Conservation (phyloP, 2,888 invertebrate genomes). For the Boloria selene region DNA sequence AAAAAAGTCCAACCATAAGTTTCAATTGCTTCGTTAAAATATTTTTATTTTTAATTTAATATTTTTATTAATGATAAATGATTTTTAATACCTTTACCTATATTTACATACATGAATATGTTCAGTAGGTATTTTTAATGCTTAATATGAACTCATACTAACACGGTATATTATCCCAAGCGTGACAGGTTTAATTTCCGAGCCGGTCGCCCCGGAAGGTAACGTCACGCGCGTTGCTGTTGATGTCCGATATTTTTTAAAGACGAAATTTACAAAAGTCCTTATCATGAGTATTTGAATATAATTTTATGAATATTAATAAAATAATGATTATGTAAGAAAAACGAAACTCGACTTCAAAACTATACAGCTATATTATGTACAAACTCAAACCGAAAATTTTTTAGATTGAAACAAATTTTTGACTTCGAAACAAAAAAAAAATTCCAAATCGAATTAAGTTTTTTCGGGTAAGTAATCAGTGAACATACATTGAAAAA, state of each 20-base stretch:
- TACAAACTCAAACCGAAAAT: too few relatives aligned
- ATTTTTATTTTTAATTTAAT: too few relatives aligned
- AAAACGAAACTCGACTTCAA: too few relatives aligned
- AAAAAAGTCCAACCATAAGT: too few relatives aligned
- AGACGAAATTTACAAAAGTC: slow-evolving; percentile 4
- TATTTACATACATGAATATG: slow-evolving; percentile 1
- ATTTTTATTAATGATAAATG: neutral
- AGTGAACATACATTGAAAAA: too few relatives aligned
- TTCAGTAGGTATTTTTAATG: neutral
- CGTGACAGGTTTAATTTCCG: slow-evolving; percentile 68
- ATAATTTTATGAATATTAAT: neutral
- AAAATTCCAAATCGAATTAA: too few relatives aligned
- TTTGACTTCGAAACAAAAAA: too few relatives aligned
- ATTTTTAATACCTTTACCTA: neutral
- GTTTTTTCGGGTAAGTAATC: too few relatives aligned
- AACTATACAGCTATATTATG: too few relatives aligned
- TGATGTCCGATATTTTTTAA: slow-evolving; percentile 17
- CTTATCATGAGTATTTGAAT: neutral
- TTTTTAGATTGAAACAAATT: too few relatives aligned
- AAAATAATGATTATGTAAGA: too few relatives aligned
- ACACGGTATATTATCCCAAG: slow-evolving; percentile 19
- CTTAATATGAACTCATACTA: slow-evolving; percentile 1
- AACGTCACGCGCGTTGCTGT: slow-evolving; percentile 49
- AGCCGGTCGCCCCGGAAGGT: slow-evolving; percentile 50
- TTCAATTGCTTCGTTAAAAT: too few relatives aligned